Conservation (phyloP, 2,888 invertebrate species). For the Tenthredo livida region DNA sequence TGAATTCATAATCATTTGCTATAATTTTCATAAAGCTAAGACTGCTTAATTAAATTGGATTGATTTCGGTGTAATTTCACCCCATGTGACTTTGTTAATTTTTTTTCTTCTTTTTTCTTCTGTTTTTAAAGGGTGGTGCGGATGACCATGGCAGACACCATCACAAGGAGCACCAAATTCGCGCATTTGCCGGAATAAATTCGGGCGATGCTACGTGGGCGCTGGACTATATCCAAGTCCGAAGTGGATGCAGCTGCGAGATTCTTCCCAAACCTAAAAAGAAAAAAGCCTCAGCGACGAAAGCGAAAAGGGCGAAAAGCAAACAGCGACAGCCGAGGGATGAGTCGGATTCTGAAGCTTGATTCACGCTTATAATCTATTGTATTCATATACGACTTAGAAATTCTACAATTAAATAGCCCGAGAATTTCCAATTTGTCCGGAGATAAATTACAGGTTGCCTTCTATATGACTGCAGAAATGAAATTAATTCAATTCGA, state of each 20-base stretch:
- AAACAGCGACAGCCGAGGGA: constrained; percentile 62
- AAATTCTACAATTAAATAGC: constrained; percentile 33
- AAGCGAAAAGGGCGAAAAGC: constrained; percentile 69
- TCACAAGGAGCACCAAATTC: constrained; percentile 75
- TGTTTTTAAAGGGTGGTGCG: constrained; percentile 71
- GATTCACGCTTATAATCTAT: constrained; percentile 41
- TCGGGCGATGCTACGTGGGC: constrained; percentile 81
- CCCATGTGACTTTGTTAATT: neutral
- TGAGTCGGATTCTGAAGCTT: constrained; percentile 49
- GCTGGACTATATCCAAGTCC: constrained; percentile 90
- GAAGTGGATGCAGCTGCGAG: constrained; percentile 92
- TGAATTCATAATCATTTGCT: neutral
- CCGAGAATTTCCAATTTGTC: constrained; percentile 46
- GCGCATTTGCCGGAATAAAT: constrained; percentile 79
- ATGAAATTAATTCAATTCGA: neutral
- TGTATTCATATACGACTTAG: constrained; percentile 49
- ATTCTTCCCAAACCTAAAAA: constrained; percentile 82
- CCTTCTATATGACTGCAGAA: neutral
- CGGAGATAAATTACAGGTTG: constrained; percentile 1
- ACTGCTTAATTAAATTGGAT: neutral
- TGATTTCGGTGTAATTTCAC: neutral
- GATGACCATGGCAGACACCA: constrained; percentile 77
- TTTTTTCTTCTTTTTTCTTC: neutral
- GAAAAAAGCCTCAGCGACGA: constrained; percentile 72
- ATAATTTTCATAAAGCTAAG: neutral